phyloP scores from a whole-genome alignment of 2,797 vertebrate species.

The Pangasius sanitwongsei region DNA sequence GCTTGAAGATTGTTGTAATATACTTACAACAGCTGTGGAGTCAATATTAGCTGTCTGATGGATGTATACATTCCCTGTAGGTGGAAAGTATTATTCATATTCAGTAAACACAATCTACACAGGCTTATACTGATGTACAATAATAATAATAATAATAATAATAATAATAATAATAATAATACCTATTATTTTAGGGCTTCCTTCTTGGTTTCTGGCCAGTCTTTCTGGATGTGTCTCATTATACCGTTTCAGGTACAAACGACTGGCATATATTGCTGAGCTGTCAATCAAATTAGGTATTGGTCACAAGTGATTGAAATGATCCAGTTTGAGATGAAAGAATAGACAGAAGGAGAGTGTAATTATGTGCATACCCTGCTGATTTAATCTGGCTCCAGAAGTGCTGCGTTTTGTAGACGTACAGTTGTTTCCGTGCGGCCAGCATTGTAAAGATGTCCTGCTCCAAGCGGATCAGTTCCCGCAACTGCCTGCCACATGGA shows the following conservation, averaged over 20 bases:
- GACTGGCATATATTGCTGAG: constrained; percentile 96
- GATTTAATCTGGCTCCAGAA: constrained; percentile 99
- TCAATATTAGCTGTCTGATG: constrained; percentile 91
- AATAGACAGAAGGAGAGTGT: neutral
- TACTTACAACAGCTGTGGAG: constrained; percentile 87
- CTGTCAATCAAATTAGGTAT: constrained; percentile 65
- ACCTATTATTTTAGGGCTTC: constrained; percentile 85
- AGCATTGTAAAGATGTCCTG: constrained; percentile 93
- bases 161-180: neutral
- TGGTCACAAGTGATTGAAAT: neutral
- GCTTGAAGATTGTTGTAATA: neutral
- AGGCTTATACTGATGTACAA: neutral
- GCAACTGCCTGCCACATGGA: constrained; percentile 86
- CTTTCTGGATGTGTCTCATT: constrained; percentile 87
- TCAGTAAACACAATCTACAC: constrained; percentile 1
- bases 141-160: neutral
- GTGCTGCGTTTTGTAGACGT: constrained; percentile 88
- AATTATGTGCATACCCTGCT: constrained; percentile 82
- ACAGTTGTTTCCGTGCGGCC: constrained; percentile 88
- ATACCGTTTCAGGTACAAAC: constrained; percentile 92
- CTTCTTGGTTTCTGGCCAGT: constrained; percentile 80
- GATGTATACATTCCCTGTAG: constrained; percentile 91
- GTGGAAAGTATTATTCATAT: neutral
- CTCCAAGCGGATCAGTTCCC: constrained; percentile 91
- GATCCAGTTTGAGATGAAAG: neutral